A percentile compares a stretch with the other conserved stretches of the same genome.
phyloP scores from a whole-genome alignment of 2,797 vertebrate species.

The Bufotes viridis region DNA sequence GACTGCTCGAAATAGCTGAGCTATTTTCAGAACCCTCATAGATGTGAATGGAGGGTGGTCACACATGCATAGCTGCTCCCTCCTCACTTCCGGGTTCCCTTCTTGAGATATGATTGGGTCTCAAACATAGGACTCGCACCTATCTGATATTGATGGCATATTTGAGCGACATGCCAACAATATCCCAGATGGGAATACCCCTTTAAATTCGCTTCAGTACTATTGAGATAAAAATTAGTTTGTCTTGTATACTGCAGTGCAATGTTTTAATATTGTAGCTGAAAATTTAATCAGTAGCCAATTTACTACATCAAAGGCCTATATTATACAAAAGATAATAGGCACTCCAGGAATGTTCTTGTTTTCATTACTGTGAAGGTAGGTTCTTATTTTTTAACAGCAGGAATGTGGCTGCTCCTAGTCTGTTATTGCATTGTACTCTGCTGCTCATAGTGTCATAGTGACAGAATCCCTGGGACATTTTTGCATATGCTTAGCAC shows the following conservation, averaged over 20 bases:
- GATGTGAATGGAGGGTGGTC: no score
- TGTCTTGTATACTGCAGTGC: neutral
- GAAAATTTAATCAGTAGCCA: neutral
- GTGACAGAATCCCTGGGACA: conserved; percentile 71
- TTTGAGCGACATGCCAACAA: no score
- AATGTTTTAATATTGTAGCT: conserved; percentile 1
- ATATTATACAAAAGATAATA: conserved; percentile 3
- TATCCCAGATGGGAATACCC: no score
- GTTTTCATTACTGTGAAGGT: conserved; percentile 32
- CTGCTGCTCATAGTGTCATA: conserved; percentile 69
- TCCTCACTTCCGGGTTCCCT: no score
- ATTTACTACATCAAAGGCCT: conserved; percentile 14
- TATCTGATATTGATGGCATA: no score
- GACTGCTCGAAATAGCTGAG: no score
- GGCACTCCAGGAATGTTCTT: conserved; percentile 7
- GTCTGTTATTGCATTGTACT: conserved; percentile 73
- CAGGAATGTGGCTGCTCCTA: conserved; percentile 64
- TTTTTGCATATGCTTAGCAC: conserved; percentile 68
- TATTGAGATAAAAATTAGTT: neutral
- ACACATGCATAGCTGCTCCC: no score
- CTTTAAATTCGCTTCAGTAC: neutral
- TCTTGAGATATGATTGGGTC: no score
- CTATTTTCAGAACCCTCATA: no score
- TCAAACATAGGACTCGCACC: no score
- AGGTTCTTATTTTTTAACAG: conserved; percentile 31